Evolutionary conservation across 2,888 invertebrate genomes (phyloP), one percentile per base, ranked within the genome.

Genomic region (Hirtodrosophila confusa): DNA sequence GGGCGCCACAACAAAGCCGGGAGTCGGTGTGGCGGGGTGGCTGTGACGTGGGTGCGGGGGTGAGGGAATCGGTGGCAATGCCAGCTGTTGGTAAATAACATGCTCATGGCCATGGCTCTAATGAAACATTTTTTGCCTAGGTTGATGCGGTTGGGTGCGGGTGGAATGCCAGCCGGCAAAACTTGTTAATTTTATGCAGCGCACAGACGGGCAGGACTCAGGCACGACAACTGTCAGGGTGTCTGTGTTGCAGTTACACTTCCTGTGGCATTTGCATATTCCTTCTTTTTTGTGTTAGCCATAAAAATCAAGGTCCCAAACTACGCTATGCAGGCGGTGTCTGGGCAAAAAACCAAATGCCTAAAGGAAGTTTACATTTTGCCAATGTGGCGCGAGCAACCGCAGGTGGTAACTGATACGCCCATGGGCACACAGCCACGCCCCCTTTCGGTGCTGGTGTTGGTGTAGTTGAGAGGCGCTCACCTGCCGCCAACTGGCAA

Each of bases 141-240:
- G 35, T 39, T 10, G 6, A 44, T 45, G 31, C 40, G 37, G n/a
- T 11, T 31, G 24, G 57, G 40, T 7, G 27, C 7, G 27, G 49
- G 31, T 31, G 31, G 5, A 27, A 27, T 27, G 27, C 27, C 50
- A 53, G 58, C 37, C 60, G 50, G 41, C 67, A 47, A 78, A 80
- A 85, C 80, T 86, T 86, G 88, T 89, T 89, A 90, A 90, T 90
- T 90, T 88, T 88, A 89, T 88, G 89, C 80, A 71, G 70, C 66
- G 54, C 53, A 69, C 72, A 71, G 55, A 50, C 39, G 61, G 60
- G 23, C 47, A 64, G 78, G 54, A 68, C 56, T 70, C 39, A 57
- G 56, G 3, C 60, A 37, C 57, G 61, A 41, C 69, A 54, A 64
- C 65, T 69, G 71, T 51, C 49, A 35, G 50, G 56, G 55, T 69